These are phyloP conservation scores for Scaptodrosophila lebanonensis DNA, from an alignment of 1,140 invertebrate genomes.

Conservation along the genomic window DNA sequence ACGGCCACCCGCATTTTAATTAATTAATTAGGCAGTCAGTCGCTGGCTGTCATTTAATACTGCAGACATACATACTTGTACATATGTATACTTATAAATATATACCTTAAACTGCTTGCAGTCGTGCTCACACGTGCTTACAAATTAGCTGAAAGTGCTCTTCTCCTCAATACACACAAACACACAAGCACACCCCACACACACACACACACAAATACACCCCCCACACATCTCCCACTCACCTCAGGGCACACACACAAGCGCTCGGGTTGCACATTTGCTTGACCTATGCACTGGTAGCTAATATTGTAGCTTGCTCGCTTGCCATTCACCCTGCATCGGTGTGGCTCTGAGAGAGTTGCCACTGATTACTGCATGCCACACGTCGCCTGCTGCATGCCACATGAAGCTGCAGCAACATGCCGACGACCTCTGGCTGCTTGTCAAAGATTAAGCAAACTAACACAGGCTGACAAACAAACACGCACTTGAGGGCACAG, in stretches of 20 bases:
- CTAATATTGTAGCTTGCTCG: conserved; percentile 14
- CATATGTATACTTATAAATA: too few species aligned
- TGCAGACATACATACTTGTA: too few species aligned
- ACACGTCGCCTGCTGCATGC: not conserved
- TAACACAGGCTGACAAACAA: conserved; percentile 57
- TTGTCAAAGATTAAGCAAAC: conserved; percentile 75
- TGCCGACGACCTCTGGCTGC: conserved; percentile 64
- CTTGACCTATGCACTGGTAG: conserved; percentile 10
- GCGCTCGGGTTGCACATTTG: conserved; percentile 9
- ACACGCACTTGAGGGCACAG: conserved; percentile 32
- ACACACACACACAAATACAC: not conserved
- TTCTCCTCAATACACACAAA: not conserved
- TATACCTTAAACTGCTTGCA: too few species aligned
- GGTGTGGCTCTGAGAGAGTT: conserved; percentile 12
- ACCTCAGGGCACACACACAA: too few species aligned
- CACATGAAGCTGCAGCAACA: not conserved
- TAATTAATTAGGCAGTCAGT: conserved; percentile 24
- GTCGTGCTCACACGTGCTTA: too few species aligned
- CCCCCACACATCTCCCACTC: too few species aligned
- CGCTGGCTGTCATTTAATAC: not conserved
- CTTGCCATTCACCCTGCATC: not conserved
- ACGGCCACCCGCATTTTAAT: conserved; percentile 39
- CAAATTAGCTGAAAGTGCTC: too few species aligned
- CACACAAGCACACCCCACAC: not conserved
- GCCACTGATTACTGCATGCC: conserved; percentile 40